Evolutionary conservation across 2,888 invertebrate species (phyloP).

Genomic region (Phyllotreta cruciferae): DNA sequence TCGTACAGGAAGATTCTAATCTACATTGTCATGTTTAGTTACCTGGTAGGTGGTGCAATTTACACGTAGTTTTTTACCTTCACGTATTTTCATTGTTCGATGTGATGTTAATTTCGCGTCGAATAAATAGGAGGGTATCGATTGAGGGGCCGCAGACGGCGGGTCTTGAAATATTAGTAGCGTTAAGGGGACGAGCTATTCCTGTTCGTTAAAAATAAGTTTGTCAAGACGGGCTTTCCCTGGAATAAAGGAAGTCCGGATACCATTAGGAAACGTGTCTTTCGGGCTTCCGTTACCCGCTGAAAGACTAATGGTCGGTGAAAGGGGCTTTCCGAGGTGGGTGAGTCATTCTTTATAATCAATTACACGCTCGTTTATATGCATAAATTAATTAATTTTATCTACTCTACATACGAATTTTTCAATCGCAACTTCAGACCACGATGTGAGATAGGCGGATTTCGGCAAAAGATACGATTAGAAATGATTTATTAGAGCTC

Average conservation of each 20-base stretch:
- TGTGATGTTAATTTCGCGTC: background rate
- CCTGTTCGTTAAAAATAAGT: conserved; percentile 28
- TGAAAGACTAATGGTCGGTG: conserved; percentile 26
- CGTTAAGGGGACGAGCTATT: conserved; percentile 31
- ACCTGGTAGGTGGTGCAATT: conserved; percentile 5
- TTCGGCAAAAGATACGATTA: no score
- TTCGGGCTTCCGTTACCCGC: conserved; percentile 24
- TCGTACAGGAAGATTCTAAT: conserved; percentile 5
- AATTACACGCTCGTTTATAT: conserved; percentile 1
- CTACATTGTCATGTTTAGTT: conserved; percentile 10
- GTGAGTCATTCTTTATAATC: conserved; percentile 18
- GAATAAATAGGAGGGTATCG: background rate
- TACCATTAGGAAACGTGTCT: conserved; percentile 31
- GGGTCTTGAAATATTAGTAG: conserved; percentile 22
- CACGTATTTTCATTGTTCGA: conserved; percentile 1
- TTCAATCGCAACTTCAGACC: no score
- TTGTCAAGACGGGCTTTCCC: conserved; percentile 22
- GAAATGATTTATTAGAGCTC: no score
- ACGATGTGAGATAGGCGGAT: background rate
- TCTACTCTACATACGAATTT: no score
- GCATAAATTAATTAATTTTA: background rate
- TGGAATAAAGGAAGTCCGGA: conserved; percentile 31
- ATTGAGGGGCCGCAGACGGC: conserved; percentile 14
- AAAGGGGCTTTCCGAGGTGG: conserved; percentile 3
- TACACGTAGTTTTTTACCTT: conserved; percentile 3